These are phyloP conservation scores for Drosophila emarginata DNA, from an alignment of 2,888 invertebrate species.

Conservation along the genomic window DNA sequence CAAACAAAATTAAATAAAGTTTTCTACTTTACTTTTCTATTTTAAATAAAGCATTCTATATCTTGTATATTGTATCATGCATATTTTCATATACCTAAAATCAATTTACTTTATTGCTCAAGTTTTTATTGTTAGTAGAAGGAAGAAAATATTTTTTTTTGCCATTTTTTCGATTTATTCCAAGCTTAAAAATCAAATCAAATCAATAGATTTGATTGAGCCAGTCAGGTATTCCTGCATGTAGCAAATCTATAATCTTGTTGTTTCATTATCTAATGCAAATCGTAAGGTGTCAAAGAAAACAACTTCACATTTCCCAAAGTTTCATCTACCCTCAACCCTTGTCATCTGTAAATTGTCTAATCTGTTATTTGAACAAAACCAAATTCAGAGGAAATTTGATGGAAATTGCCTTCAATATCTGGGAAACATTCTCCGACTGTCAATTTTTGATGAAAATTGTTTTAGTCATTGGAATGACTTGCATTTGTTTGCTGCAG, in stretches of 20 bases:
- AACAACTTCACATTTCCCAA: not conserved
- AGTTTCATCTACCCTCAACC: not conserved
- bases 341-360: not conserved
- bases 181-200: not conserved
- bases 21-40: too few species aligned
- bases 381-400: slow-evolving; percentile 41
- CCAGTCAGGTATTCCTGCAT: not conserved
- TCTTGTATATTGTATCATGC: too few species aligned
- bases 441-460: slow-evolving; percentile 48
- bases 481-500: slow-evolving; percentile 32
- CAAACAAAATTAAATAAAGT: not conserved
- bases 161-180: too few species aligned
- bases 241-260: not conserved
- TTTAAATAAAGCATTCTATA: too few species aligned
- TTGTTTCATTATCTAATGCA: slow-evolving; percentile 4
- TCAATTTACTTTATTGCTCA: too few species aligned
- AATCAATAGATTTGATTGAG: not conserved
- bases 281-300: slow-evolving; percentile 2
- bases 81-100: too few species aligned
- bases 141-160: too few species aligned
- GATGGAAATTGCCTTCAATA: slow-evolving; percentile 32
- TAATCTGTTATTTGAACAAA: slow-evolving; percentile 3
- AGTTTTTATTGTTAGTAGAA: too few species aligned
- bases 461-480: slow-evolving; percentile 36
- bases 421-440: slow-evolving; percentile 7